Percentiles rank a stretch among this genome's conserved stretches.
Evolutionary conservation across 53 echinoderm and acorn worm genomes (phyloP).

Genomic region (Actinopyga echinites): DNA sequence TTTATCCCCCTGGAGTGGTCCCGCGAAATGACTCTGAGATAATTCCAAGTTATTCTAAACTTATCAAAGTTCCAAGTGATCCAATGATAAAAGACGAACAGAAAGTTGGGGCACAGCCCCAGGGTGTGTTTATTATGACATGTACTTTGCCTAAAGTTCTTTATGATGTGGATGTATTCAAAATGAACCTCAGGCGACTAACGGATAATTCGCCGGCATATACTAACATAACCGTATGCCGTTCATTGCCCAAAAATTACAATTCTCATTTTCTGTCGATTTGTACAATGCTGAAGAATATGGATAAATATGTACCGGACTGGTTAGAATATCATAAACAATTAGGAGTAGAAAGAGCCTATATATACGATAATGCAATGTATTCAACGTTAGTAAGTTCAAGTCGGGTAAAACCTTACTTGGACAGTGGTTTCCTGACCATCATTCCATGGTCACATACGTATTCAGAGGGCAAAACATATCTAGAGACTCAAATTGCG

Average conservation of each 20-base stretch:
- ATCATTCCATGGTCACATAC: conserved; percentile 73
- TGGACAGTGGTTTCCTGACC: conserved; percentile 68
- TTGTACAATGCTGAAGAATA: conserved; percentile 74
- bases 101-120: conserved; percentile 59
- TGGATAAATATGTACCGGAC: conserved; percentile 51
- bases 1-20: neutral
- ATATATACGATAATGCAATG: conserved; percentile 71
- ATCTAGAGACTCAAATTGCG: conserved; percentile 73
- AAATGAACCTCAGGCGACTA: conserved; percentile 45
- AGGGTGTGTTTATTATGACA: conserved; percentile 63
- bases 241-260: conserved; percentile 17
- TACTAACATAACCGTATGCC: conserved; percentile 69
- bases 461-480: conserved; percentile 61
- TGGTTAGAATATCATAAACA: conserved; percentile 67
- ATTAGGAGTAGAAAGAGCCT: conserved; percentile 69
- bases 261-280: conserved; percentile 47
- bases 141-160: conserved; percentile 57
- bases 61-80: conserved; percentile 41
- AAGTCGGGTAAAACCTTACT: neutral
- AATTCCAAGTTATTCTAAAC: neutral
- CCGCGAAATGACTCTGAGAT: neutral
- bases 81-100: conserved; percentile 65
- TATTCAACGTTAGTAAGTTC: conserved; percentile 43
- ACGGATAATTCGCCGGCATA: conserved; percentile 29
- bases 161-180: conserved; percentile 20